phyloP scores from a whole-genome alignment of 2,888 invertebrate species.

The Stenoptilia bipunctidactyla region DNA sequence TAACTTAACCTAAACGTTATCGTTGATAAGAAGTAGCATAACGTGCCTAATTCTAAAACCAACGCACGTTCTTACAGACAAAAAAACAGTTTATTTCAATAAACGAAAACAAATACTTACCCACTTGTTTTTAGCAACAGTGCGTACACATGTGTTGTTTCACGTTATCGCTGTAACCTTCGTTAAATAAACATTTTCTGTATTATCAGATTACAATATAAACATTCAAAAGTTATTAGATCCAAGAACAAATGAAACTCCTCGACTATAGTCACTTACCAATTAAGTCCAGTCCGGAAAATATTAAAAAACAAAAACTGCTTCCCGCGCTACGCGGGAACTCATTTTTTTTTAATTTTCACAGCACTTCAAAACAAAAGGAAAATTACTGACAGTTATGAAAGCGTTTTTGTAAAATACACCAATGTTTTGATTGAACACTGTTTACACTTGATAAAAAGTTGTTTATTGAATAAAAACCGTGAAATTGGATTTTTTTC shows the following conservation, averaged over 20 bases:
- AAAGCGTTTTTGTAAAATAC: neutral
- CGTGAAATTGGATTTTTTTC: too few species aligned
- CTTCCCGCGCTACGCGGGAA: neutral
- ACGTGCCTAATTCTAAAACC: too few species aligned
- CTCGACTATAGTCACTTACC: neutral
- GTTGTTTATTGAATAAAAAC: too few species aligned
- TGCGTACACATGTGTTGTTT: slow-evolving; percentile 4
- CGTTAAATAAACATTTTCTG: slow-evolving; percentile 2
- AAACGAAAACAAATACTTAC: too few species aligned
- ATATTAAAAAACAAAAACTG: neutral
- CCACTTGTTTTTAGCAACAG: too few species aligned
- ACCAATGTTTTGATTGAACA: neutral
- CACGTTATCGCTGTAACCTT: slow-evolving; percentile 8
- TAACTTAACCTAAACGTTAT: too few species aligned
- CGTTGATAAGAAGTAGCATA: too few species aligned
- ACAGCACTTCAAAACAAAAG: neutral
- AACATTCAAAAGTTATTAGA: neutral
- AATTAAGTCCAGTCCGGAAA: neutral
- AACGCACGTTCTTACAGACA: too few species aligned
- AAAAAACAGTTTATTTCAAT: too few species aligned
- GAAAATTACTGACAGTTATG: neutral
- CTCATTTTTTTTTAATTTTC: neutral
- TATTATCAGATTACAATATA: neutral
- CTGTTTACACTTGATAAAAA: too few species aligned
- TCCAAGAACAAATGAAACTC: neutral